phyloP scores from a whole-genome alignment of 2,113 vertebrate genomes.

The Ancistrus triradiatus region DNA sequence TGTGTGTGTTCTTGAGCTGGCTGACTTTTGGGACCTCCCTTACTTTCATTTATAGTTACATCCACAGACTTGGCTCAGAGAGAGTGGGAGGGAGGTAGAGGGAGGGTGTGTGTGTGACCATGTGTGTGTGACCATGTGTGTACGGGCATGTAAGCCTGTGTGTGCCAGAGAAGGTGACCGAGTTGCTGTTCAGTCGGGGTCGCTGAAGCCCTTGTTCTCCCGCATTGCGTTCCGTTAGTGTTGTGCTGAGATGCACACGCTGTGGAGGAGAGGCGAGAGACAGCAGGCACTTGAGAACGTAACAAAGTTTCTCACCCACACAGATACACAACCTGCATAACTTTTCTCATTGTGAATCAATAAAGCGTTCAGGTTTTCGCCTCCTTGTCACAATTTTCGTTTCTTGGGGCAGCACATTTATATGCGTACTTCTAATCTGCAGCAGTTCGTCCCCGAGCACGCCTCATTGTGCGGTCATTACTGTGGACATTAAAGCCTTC shows the following conservation, averaged over 20 bases:
- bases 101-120: conserved; percentile 4
- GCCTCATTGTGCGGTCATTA: conserved; percentile 39
- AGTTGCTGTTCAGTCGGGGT: too few species aligned
- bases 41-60: conserved; percentile 28
- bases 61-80: conserved; percentile 16
- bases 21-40: conserved; percentile 14
- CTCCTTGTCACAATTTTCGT: conserved; percentile 1
- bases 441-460: conserved; percentile 24
- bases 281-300: too few species aligned
- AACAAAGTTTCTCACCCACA: conserved; percentile 3
- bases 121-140: too few species aligned
- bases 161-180: too few species aligned
- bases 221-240: too few species aligned
- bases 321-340: not conserved
- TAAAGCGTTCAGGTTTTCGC: not conserved
- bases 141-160: too few species aligned
- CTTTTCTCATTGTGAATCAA: conserved; percentile 7
- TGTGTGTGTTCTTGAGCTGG: conserved; percentile 8
- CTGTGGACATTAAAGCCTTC: conserved; percentile 12
- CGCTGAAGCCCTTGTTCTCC: too few species aligned
- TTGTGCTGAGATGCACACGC: too few species aligned
- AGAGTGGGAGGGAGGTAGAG: not conserved
- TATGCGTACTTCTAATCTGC: conserved; percentile 26
- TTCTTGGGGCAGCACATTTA: conserved; percentile 19
- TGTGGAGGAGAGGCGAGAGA: too few species aligned